These are phyloP conservation scores for Anniella stebbinsi DNA, from an alignment of 2,797 vertebrate species.

Conservation along the genomic window DNA sequence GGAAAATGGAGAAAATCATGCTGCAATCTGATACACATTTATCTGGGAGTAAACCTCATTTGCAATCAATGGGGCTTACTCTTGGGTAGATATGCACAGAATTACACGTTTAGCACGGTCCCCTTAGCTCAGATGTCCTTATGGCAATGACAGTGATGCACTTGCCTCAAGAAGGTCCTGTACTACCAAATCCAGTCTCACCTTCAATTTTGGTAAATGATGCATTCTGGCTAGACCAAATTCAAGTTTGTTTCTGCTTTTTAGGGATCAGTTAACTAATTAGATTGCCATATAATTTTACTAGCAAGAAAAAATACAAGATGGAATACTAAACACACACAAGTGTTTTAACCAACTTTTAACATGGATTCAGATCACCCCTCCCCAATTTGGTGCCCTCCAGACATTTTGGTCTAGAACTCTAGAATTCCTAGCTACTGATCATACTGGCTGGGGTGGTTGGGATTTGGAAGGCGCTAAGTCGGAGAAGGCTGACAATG, in stretches of 20 bases:
- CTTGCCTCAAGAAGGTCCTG: not conserved
- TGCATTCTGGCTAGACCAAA: not conserved
- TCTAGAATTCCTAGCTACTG: no score
- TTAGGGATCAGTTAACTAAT: not conserved
- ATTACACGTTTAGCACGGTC: not conserved
- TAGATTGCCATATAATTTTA: not conserved
- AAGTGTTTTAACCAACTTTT: not conserved
- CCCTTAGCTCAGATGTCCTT: not conserved
- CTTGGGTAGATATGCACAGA: not conserved
- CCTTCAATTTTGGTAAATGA: not conserved
- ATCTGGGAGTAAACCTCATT: not conserved
- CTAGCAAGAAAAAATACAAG: not conserved
- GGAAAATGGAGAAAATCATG: not conserved
- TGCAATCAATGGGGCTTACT: not conserved
- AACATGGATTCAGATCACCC: no score
- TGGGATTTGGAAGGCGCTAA: not conserved
- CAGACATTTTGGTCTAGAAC: not conserved
- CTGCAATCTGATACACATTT: not conserved
- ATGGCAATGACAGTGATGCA: not conserved
- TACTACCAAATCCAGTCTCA: not conserved
- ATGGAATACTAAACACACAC: not conserved
- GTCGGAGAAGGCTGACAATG: not conserved
- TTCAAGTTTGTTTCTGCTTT: not conserved
- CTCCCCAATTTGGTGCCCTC: not conserved
- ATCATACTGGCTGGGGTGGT: not conserved